Percentiles rank a stretch among this genome's conserved stretches.
These are phyloP conservation scores for Acronicta alni DNA, from an alignment of 2,888 invertebrate genomes.

Conservation along the genomic window DNA sequence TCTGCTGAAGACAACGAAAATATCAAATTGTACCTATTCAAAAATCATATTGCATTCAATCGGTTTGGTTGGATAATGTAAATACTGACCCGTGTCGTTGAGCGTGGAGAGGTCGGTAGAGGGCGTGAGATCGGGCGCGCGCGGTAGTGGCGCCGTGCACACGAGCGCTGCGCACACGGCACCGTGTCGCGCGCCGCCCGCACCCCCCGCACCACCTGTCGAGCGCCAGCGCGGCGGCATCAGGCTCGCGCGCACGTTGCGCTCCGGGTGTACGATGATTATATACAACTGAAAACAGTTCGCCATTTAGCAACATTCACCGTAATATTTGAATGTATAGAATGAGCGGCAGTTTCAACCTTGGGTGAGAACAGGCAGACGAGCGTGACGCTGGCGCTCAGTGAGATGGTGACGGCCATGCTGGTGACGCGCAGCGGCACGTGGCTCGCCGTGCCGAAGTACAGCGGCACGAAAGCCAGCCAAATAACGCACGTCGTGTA, in stretches of 20 bases:
- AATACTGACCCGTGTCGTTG: constrained; percentile 63
- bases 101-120: constrained; percentile 78
- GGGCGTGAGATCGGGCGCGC: constrained; percentile 70
- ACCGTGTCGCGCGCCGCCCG: constrained; percentile 65
- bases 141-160: constrained; percentile 66
- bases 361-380: constrained; percentile 98
- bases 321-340: constrained; percentile 59
- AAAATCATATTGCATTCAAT: too few relatives aligned
- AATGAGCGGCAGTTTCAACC: constrained; percentile 92
- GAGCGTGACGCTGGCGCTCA: constrained; percentile 97
- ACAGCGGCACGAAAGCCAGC: constrained; percentile 98
- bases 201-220: constrained; percentile 53
- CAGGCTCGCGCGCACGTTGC: constrained; percentile 78
- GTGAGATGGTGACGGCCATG: constrained; percentile 98
- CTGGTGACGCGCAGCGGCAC: constrained; percentile 97
- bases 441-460: constrained; percentile 97
- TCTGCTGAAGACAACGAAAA: constrained; percentile 56
- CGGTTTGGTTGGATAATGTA: too few relatives aligned
- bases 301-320: constrained; percentile 56
- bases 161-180: constrained; percentile 75
- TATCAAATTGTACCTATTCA: not conserved
- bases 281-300: constrained; percentile 72
- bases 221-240: constrained; percentile 75
- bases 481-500: constrained; percentile 99
- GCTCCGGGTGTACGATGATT: constrained; percentile 78